Base-by-base conservation (phyloP, 2,888 invertebrate genomes). In the Argyresthia goedartella region DNA sequence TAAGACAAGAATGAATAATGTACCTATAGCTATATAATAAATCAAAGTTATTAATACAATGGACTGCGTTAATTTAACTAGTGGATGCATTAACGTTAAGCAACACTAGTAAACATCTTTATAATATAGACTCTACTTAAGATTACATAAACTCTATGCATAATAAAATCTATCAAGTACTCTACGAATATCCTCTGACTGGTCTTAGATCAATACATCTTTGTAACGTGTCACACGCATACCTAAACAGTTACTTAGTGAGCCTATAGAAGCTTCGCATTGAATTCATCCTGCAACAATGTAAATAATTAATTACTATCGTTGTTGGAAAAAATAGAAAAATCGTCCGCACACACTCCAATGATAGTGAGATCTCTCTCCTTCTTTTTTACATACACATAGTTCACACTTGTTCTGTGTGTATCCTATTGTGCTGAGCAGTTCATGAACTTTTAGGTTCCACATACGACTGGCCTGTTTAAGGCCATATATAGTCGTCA, bases 401-500 rank as follows among this genome's bases (percentile, higher is more conserved):
- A 49, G 53, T 47, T 55, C 53, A 43, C 39, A 45, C 15, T 42
- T 35, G 15, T 41, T 45, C 49, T 55, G 52, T 10, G 8, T 9
- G 33, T 46, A 50, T 16, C 53, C 55, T 34, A 14, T 51, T 10
- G 51, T 44, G 11, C 41, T 13, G 14, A 55, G 35, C 6, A 53
- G 14, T 41, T 53, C 39, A 33, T 50, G 34, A 34, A 56, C 50
- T 49, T 50, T 55, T 52, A 48, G 33, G 35, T 57, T 54, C 56
- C 57, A 59, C 36, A 51, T 46, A n/a, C 54, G 42, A 25, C 54
- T 53, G 4, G 54, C 50, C 25, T 56, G 52, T 52, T 52, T 56
- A 10, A 57, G 43, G 0, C 55, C 57, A 52, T 58, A 59, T 25
- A 59, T 54, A 35, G 55, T 51, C 43, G 56, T 59, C 2, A 42